A percentile compares a stretch with the other conserved stretches of the same genome.
Conservation (phyloP, 2,797 vertebrate species). For the Megalops cyprinoides region DNA sequence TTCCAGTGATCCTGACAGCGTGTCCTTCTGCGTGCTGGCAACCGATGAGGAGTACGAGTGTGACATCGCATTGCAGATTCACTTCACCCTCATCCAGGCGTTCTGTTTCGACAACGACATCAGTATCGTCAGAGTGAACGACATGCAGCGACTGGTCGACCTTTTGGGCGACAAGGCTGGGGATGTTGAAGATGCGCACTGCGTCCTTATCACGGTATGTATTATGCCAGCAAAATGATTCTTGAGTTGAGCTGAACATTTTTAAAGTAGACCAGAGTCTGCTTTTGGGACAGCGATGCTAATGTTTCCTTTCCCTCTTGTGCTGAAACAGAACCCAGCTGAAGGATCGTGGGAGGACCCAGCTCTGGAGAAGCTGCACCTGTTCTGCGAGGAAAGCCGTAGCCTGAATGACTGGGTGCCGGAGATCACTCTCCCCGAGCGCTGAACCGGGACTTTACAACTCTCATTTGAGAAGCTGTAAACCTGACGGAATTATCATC, state of each 20-base stretch:
- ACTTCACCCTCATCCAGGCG: constrained; percentile 96
- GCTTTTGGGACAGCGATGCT: not conserved
- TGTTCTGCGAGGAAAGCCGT: constrained; percentile 78
- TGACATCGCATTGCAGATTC: constrained; percentile 93
- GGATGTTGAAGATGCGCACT: constrained; percentile 84
- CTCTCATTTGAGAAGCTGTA: constrained; percentile 60
- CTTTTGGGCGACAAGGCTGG: constrained; percentile 75
- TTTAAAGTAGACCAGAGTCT: not conserved
- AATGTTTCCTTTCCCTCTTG: not conserved
- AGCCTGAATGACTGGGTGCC: constrained; percentile 91
- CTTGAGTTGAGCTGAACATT: constrained; percentile 69
- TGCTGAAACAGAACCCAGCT: constrained; percentile 62
- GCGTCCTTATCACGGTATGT: constrained; percentile 92
- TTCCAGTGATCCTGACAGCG: constrained; percentile 82
- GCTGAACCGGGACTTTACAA: constrained; percentile 61
- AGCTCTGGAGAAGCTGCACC: constrained; percentile 75
- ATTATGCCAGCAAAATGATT: constrained; percentile 63
- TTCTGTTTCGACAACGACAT: constrained; percentile 98
- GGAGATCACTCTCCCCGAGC: constrained; percentile 84
- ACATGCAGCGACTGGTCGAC: constrained; percentile 78
- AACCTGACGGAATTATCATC: constrained; percentile 77
- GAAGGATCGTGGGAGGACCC: constrained; percentile 76
- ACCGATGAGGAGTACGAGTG: constrained; percentile 84
- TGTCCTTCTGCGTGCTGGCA: constrained; percentile 84
- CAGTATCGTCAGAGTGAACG: constrained; percentile 88